Conservation (phyloP, 2,888 invertebrate species). For the Synergus japonicus region DNA sequence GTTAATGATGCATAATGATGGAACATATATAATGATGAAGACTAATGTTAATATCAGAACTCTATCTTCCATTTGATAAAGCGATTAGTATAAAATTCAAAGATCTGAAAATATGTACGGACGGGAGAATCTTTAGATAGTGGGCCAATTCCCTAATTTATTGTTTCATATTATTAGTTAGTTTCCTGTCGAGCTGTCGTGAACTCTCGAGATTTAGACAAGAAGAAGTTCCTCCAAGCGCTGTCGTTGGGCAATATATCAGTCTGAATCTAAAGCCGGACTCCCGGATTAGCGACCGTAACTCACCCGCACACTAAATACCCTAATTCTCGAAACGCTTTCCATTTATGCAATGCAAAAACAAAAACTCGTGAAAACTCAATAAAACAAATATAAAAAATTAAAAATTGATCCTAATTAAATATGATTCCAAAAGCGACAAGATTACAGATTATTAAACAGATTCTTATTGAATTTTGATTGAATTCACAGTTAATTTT, state of each 20-base stretch:
- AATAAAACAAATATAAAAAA: too few species aligned
- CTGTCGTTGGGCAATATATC: constrained; percentile 58
- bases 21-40: not conserved
- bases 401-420: too few species aligned
- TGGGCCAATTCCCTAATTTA: not conserved
- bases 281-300: constrained; percentile 68
- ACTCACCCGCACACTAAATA: constrained; percentile 61
- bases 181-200: constrained; percentile 33
- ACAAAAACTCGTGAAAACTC: not conserved
- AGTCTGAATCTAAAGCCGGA: constrained; percentile 57
- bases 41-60: not conserved
- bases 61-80: not conserved
- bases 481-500: too few species aligned
- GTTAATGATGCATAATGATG: too few species aligned
- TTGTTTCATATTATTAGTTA: not conserved
- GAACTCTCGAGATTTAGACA: constrained; percentile 51
- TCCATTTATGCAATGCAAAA: constrained; percentile 36
- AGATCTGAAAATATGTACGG: not conserved
- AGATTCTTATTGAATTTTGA: too few species aligned
- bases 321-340: constrained; percentile 49
- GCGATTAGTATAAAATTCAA: not conserved
- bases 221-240: constrained; percentile 41
- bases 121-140: not conserved
- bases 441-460: too few species aligned
- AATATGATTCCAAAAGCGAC: too few species aligned